These are phyloP conservation scores for Moxostoma hubbsi DNA, from an alignment of 2,797 vertebrate genomes.

Conservation along the genomic window DNA sequence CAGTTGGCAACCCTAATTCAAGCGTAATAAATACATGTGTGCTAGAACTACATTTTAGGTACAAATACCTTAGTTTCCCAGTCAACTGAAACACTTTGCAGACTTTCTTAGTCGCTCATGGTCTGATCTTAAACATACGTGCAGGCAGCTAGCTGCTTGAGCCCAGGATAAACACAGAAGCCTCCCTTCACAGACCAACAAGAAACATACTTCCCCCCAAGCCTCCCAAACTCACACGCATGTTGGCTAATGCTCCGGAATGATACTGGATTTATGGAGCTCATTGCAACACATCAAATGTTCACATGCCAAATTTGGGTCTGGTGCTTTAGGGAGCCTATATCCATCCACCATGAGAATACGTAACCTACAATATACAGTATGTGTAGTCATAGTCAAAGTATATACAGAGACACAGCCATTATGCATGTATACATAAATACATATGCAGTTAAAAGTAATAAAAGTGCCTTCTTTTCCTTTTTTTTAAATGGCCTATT, in stretches of 20 bases:
- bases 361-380: too few species aligned
- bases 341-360: not conserved
- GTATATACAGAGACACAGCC: too few species aligned
- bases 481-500: slow-evolving; percentile 10
- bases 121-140: slow-evolving; percentile 19
- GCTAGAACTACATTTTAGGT: not conserved
- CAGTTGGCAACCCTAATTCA: too few species aligned
- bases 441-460: not conserved
- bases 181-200: not conserved
- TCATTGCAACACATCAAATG: not conserved
- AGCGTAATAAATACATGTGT: too few species aligned
- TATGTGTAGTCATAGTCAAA: too few species aligned
- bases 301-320: too few species aligned
- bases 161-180: not conserved
- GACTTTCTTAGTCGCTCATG: not conserved
- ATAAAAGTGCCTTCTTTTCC: not conserved
- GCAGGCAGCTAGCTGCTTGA: not conserved
- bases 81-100: not conserved
- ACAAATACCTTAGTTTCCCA: not conserved
- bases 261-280: slow-evolving; percentile 6
- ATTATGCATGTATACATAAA: too few species aligned
- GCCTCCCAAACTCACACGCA: not conserved
- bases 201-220: not conserved
- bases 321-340: not conserved
- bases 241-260: not conserved